Base-by-base conservation (phyloP, 2,888 invertebrate species). In the Papilio gigon region DNA sequence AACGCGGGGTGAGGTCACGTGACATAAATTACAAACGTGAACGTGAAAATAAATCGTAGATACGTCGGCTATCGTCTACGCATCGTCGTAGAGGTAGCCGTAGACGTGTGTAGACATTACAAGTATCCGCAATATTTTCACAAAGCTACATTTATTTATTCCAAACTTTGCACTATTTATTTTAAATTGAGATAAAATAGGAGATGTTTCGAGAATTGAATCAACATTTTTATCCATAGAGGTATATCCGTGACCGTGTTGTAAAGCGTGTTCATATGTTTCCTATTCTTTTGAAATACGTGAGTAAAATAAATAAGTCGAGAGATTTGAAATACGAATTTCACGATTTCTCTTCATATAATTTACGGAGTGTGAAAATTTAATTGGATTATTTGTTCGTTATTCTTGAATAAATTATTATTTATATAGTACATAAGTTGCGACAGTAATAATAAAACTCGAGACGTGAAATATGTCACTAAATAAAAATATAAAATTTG, bases 261-360 rank as follows among this genome's bases (percentile, higher is more conserved):
- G 72, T 73, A 62, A 75, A 65, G 58, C 61, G 73, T 71, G 73
- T 75, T 76, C 75, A 75, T 76, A 76, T 75, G 74, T 75, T 74
- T 66, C 74, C 75, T 69, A 72, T 72, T 72, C 72, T 72, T 62
- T 64, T 37, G 66, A 70, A 60, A 65, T 73, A 76, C 76, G 76
- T 76, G 76, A 75, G 71, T 62, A 37, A 74, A 75, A 76, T 76
- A 75, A 72, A 67, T 56, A 47, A 22, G 17, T 22, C n/a, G n/a
- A 60, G 66, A 47, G 47, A 56, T 56, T 44, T 44, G 20, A 44
- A 22, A 30, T 27, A 44, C 27, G 27, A 50, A 50, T n/a, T 50
- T 25, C 30, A 30, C 53, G 53, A 53, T 53, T 53, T 53, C 53
- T 27, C 50, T 50, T 50, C 50, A 20, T 27, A 50, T 50, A 50